These are phyloP conservation scores for Acanthosoma haemorrhoidale DNA, from an alignment of 2,888 invertebrate species.

Conservation along the genomic window DNA sequence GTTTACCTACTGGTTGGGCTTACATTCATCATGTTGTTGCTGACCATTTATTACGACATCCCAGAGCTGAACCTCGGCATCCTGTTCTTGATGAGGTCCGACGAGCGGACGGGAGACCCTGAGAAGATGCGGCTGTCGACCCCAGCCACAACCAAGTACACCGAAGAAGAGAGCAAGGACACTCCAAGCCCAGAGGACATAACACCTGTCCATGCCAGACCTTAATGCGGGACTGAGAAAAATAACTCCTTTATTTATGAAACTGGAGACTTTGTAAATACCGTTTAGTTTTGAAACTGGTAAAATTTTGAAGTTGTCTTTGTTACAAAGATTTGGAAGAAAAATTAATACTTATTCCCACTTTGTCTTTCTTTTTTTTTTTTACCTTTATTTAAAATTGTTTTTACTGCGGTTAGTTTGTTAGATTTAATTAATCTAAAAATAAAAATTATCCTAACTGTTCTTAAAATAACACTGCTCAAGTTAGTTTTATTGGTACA, in stretches of 20 bases:
- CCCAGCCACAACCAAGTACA: constrained; percentile 49
- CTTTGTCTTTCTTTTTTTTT: constrained; percentile 1
- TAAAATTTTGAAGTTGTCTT: neutral
- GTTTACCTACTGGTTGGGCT: constrained; percentile 75
- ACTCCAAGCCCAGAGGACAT: constrained; percentile 67
- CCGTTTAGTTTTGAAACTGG: neutral
- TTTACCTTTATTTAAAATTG: neutral
- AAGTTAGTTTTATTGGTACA: neutral
- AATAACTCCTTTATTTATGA: neutral
- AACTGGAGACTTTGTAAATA: constrained; percentile 3
- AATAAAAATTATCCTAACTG: neutral
- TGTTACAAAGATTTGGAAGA: neutral
- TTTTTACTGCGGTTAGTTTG: neutral
- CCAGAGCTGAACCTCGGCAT: constrained; percentile 79
- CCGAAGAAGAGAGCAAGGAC: constrained; percentile 54
- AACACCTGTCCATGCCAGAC: constrained; percentile 56
- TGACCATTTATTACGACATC: constrained; percentile 82
- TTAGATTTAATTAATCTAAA: neutral
- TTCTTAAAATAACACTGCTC: neutral
- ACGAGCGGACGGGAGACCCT: constrained; percentile 54
- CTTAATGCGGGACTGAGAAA: constrained; percentile 35
- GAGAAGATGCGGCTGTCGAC: constrained; percentile 60
- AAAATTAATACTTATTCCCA: neutral
- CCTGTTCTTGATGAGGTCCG: constrained; percentile 62
- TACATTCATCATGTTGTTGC: constrained; percentile 74